phyloP scores from a whole-genome alignment of 2,888 invertebrate species.

The Quadriops clusia region DNA sequence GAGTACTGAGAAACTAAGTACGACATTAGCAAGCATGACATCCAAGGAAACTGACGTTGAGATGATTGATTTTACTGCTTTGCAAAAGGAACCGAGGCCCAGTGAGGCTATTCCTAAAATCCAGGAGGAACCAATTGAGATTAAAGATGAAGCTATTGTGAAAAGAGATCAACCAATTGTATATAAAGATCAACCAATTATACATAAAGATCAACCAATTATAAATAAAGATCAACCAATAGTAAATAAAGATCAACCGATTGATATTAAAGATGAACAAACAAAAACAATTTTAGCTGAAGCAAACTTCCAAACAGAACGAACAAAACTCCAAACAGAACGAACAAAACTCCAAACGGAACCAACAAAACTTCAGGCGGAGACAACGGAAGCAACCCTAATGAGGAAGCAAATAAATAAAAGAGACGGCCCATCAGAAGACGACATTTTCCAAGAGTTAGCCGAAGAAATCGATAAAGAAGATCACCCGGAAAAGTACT shows the following conservation, averaged over 20 bases:
- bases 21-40: too few species aligned
- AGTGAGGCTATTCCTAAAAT: slow-evolving; percentile 4
- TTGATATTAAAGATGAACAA: slow-evolving; percentile 9
- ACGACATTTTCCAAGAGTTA: slow-evolving; percentile 26
- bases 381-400: not conserved
- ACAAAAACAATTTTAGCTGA: slow-evolving; percentile 13
- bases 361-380: too few species aligned
- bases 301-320: too few species aligned
- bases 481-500: slow-evolving; percentile 11
- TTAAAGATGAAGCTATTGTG: too few species aligned
- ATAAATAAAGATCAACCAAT: slow-evolving; percentile 5
- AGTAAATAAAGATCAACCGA: slow-evolving; percentile 5
- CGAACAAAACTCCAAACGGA: too few species aligned
- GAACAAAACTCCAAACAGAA: too few species aligned
- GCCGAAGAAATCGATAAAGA: slow-evolving; percentile 26
- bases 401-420: slow-evolving; percentile 6
- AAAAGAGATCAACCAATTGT: too few species aligned
- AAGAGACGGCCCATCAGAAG: slow-evolving; percentile 14
- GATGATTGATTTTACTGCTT: too few species aligned
- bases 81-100: too few species aligned
- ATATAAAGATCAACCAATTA: too few species aligned
- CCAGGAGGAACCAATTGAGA: too few species aligned
- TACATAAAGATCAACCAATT: too few species aligned
- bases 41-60: slow-evolving; percentile 29
- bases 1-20: slow-evolving; percentile 18